Evolutionary conservation across 2,113 vertebrate genomes (phyloP).

Genomic region (Myotis lucifugus): DNA sequence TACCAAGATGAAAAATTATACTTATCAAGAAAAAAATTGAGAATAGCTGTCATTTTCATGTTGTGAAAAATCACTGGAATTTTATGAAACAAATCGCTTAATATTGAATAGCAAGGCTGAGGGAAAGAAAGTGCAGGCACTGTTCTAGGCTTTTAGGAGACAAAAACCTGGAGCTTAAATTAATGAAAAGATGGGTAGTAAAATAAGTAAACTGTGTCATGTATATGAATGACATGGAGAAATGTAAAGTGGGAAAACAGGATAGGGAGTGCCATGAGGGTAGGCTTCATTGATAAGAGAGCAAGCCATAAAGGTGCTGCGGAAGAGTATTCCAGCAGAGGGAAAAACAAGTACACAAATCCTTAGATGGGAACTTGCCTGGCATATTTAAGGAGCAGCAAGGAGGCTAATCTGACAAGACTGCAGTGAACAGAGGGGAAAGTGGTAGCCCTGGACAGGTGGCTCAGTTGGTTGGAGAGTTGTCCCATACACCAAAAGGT

Average conservation of each 20-base stretch:
- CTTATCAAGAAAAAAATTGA: not conserved
- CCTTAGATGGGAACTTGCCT: not conserved
- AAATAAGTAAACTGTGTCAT: not conserved
- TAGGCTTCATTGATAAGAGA: not conserved
- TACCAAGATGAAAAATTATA: constrained; percentile 20
- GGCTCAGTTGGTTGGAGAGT: too few relatives aligned
- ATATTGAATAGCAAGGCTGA: not conserved
- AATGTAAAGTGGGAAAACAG: constrained; percentile 4
- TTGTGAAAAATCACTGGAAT: constrained; percentile 28
- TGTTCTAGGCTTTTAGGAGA: not conserved
- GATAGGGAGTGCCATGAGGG: not conserved
- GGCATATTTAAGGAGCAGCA: not conserved
- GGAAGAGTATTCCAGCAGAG: not conserved
- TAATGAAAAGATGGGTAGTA: not conserved
- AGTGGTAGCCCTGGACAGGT: not conserved
- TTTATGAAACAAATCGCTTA: constrained; percentile 20
- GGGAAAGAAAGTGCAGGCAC: not conserved
- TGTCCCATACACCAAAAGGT: too few relatives aligned
- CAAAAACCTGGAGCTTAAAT: not conserved
- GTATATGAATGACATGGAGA: not conserved
- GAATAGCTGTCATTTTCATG: constrained; percentile 11
- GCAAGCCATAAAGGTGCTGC: not conserved
- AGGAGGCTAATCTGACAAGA: not conserved
- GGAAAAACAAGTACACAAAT: constrained; percentile 34
- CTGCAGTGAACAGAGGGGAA: not conserved